Percentiles rank a stretch among this genome's conserved stretches.
Conservation (phyloP, 2,888 invertebrate genomes). For the Rhogogaster chlorosoma region DNA sequence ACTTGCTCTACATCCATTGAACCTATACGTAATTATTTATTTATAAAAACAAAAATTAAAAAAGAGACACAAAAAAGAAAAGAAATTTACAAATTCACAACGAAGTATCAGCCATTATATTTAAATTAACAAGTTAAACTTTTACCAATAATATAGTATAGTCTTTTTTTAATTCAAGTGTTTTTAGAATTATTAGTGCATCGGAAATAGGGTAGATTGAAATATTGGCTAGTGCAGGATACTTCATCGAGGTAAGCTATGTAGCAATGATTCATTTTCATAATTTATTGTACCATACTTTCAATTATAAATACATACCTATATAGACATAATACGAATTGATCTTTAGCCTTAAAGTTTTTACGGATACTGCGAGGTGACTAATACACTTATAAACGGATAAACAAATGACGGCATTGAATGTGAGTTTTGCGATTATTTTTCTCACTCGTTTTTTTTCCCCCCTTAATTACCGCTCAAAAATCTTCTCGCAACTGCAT, state of each 20-base stretch:
- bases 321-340: not conserved
- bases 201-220: not conserved
- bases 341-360: conserved; percentile 20
- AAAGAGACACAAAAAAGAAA: too few relatives aligned
- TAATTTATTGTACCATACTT: not conserved
- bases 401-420: conserved; percentile 22
- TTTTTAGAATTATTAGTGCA: conserved; percentile 3
- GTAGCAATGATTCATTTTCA: conserved; percentile 2
- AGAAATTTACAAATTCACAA: conserved; percentile 15
- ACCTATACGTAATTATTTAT: conserved; percentile 25
- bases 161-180: not conserved
- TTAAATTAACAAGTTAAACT: not conserved
- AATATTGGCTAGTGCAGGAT: conserved; percentile 11
- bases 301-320: not conserved
- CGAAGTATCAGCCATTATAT: conserved; percentile 22
- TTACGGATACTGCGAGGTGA: not conserved
- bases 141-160: conserved; percentile 1
- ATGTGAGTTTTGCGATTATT: not conserved
- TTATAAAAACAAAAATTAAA: too few relatives aligned
- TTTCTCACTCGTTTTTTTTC: not conserved
- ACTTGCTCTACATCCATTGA: conserved; percentile 9
- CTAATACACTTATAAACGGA: not conserved
- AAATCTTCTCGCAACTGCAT: not conserved
- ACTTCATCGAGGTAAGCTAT: conserved; percentile 22
- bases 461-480: not conserved